phyloP scores from a whole-genome alignment of 2,888 invertebrate species.

The Rhagonycha lutea region DNA sequence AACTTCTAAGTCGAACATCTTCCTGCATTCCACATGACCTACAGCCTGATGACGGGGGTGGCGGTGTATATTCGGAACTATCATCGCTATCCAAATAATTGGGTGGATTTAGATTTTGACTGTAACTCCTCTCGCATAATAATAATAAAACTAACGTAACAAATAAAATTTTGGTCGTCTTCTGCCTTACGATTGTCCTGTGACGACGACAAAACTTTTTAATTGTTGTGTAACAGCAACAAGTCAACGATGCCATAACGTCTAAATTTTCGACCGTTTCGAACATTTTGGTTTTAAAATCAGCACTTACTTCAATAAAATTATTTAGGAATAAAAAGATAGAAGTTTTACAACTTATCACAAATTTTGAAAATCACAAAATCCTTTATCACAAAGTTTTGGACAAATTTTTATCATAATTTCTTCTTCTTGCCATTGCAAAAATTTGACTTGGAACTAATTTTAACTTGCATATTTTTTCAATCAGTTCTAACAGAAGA shows the following conservation, averaged over 20 bases:
- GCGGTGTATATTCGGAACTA: slow-evolving; percentile 13
- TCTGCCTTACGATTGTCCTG: slow-evolving; percentile 19
- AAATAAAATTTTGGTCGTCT: slow-evolving; percentile 10
- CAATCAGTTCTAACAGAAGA: not conserved
- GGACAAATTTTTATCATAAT: slow-evolving; percentile 22
- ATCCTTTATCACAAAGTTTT: not conserved
- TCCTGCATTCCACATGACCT: slow-evolving; percentile 61
- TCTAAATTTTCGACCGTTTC: not conserved
- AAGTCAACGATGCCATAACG: not conserved
- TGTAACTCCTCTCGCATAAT: slow-evolving; percentile 30
- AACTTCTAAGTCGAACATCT: slow-evolving; percentile 60
- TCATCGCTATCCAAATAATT: slow-evolving; percentile 26
- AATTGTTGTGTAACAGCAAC: not conserved
- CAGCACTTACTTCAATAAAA: not conserved
- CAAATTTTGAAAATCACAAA: slow-evolving; percentile 10
- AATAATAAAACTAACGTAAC: slow-evolving; percentile 14
- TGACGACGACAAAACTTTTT: slow-evolving; percentile 3
- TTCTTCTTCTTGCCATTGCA: slow-evolving; percentile 24
- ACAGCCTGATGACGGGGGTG: slow-evolving; percentile 47
- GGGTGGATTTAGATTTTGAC: slow-evolving; percentile 22
- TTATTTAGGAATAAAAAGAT: not conserved
- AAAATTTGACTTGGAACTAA: slow-evolving; percentile 13
- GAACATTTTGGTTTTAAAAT: slow-evolving; percentile 3
- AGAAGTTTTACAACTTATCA: not conserved
- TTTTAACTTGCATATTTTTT: slow-evolving; percentile 11